Evolutionary conservation across 2,797 vertebrate genomes (phyloP).

Genomic region (Diplodus sargus): DNA sequence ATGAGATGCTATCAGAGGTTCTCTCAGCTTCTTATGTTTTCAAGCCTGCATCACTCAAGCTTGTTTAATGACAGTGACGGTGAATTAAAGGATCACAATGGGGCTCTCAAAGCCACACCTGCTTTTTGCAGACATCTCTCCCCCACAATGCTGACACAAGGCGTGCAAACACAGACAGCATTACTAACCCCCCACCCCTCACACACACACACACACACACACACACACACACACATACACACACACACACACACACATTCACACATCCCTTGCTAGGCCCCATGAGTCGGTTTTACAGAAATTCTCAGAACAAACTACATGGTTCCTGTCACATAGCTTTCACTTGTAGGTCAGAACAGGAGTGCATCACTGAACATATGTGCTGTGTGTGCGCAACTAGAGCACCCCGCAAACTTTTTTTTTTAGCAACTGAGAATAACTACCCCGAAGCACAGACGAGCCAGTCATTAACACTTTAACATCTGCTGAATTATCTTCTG

Average conservation of each 20-base stretch:
- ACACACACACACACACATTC: constrained; percentile 19
- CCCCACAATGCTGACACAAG: constrained; percentile 64
- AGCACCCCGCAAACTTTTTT: constrained; percentile 9
- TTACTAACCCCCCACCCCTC: constrained; percentile 48
- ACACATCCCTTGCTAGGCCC: constrained; percentile 42
- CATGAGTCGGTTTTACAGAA: constrained; percentile 63
- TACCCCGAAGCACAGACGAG: constrained; percentile 7
- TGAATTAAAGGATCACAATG: constrained; percentile 51
- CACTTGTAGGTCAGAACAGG: constrained; percentile 36
- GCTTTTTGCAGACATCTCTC: constrained; percentile 66
- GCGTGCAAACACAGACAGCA: constrained; percentile 64
- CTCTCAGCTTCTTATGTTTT: constrained; percentile 30
- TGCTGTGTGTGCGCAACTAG: constrained; percentile 21
- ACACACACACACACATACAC: constrained; percentile 22
- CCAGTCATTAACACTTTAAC: constrained; percentile 30
- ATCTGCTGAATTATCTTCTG: constrained; percentile 31
- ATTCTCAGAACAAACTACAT: constrained; percentile 75
- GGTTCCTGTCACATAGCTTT: constrained; percentile 66
- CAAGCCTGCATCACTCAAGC: constrained; percentile 21
- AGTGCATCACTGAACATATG: constrained; percentile 4
- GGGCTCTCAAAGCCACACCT: constrained; percentile 63
- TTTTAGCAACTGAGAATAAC: constrained; percentile 12
- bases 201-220: constrained; percentile 17
- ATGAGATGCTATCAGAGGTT: background rate
- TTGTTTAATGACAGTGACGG: constrained; percentile 35